Evolutionary conservation across 2,888 invertebrate species (phyloP).

Genomic region (Cyclophora albipunctata): DNA sequence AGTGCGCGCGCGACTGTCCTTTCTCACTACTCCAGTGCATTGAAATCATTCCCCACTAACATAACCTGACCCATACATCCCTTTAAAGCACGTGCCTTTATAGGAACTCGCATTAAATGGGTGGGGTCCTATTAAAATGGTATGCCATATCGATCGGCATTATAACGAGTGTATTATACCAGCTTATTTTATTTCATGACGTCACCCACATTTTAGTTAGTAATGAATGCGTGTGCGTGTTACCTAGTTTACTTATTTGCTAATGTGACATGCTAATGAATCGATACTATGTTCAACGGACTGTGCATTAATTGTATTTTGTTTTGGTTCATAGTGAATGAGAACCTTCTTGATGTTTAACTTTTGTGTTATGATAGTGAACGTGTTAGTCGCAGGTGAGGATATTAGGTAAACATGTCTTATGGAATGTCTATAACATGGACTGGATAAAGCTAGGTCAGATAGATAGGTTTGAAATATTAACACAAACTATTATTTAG

Average conservation of each 20-base stretch:
- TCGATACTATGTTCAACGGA: conserved; percentile 30
- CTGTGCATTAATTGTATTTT: conserved; percentile 27
- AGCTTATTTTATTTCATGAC: conserved; percentile 51
- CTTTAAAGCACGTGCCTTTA: conserved; percentile 15
- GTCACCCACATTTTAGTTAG: conserved; percentile 37
- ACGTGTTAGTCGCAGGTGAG: conserved; percentile 16
- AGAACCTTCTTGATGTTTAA: conserved; percentile 5
- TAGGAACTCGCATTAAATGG: conserved; percentile 33
- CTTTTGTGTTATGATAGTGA: conserved; percentile 24
- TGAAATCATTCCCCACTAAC: conserved; percentile 32
- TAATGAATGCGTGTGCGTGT: conserved; percentile 43
- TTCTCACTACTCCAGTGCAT: conserved; percentile 24
- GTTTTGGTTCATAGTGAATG: conserved; percentile 22
- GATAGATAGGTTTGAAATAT: no score
- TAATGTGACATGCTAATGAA: conserved; percentile 40
- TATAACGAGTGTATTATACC: conserved; percentile 39
- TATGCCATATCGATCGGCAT: conserved; percentile 42
- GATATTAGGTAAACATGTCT: conserved; percentile 19
- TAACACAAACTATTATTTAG: no score
- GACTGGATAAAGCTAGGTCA: no score
- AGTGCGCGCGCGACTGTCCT: conserved; percentile 44
- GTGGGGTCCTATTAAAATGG: conserved; percentile 39
- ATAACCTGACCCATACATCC: conserved; percentile 34
- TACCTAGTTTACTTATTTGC: conserved; percentile 21
- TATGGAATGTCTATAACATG: conserved; percentile 3